A percentile compares a stretch with the other conserved stretches of the same genome.
Evolutionary conservation across 2,113 vertebrate species (phyloP).

Genomic region (Lophura nycthemera): DNA sequence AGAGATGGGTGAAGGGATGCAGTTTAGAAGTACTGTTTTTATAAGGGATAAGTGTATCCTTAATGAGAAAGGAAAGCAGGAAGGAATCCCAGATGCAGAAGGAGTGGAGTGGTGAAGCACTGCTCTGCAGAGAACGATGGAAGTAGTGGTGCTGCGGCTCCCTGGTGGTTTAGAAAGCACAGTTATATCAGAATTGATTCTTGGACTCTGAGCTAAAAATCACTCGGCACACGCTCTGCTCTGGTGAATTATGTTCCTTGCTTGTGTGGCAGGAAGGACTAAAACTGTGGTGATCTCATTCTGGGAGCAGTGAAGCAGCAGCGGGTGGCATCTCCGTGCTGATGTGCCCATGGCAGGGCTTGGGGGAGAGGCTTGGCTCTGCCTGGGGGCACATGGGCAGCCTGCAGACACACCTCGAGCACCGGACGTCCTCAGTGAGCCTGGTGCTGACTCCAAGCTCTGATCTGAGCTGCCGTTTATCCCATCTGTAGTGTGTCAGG

Average conservation of each 20-base stretch:
- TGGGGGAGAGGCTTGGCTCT: background rate
- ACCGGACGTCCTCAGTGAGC: background rate
- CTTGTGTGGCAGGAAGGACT: background rate
- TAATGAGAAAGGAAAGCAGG: background rate
- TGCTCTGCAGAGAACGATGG: background rate
- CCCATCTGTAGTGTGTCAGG: background rate
- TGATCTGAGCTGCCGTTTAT: background rate
- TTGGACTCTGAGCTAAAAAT: background rate
- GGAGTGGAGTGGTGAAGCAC: background rate
- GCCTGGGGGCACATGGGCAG: background rate
- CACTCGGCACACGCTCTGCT: background rate
- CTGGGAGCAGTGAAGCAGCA: background rate
- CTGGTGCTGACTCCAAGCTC: background rate
- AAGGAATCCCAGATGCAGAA: background rate
- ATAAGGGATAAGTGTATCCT: background rate
- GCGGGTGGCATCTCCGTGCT: accelerated
- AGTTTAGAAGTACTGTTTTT: background rate
- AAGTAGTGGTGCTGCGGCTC: background rate
- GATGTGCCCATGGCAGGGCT: background rate
- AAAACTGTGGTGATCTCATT: background rate
- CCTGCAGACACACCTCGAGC: background rate
- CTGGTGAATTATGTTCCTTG: background rate
- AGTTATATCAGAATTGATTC: slow-evolving; percentile 10
- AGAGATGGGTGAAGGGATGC: too few relatives aligned
- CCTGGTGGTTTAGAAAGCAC: background rate